Conservation (phyloP, 2,113 vertebrate species). For the Thymallus thymallus region DNA sequence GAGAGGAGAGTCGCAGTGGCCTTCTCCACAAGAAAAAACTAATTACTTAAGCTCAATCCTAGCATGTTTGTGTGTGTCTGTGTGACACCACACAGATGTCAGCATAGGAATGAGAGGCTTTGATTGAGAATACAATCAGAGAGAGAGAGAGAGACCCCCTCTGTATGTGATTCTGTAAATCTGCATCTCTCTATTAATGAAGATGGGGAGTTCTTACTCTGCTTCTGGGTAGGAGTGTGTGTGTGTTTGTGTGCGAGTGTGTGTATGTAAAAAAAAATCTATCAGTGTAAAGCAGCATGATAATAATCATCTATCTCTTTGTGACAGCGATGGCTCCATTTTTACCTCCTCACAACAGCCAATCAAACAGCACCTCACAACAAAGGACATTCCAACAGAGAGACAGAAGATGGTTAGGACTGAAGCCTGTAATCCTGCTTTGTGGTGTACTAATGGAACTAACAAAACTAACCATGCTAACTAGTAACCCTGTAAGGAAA, state of each 20-base stretch:
- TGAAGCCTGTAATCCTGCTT: no score
- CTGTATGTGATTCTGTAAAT: constrained; percentile 22
- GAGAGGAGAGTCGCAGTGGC: no score
- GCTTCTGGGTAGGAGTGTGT: neutral
- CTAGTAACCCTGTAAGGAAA: no score
- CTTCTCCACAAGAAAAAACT: no score
- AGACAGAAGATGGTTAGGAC: no score
- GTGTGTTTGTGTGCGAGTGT: constrained; percentile 20
- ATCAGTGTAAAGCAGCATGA: no score
- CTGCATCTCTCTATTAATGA: constrained; percentile 48
- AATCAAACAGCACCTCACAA: constrained; percentile 32
- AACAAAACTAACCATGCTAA: no score
- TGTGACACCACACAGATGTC: constrained; percentile 45
- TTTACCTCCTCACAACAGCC: constrained; percentile 10
- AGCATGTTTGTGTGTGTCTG: no score
- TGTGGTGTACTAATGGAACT: no score
- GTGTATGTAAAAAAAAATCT: no score
- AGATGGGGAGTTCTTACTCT: constrained; percentile 29
- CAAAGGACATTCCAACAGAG: neutral
- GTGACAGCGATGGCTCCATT: constrained; percentile 25
- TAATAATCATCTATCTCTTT: no score
- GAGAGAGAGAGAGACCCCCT: constrained; percentile 35
- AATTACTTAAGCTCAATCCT: no score
- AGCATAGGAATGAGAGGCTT: constrained; percentile 31
- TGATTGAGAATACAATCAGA: constrained; percentile 52